These are phyloP conservation scores for Aplocera efformata DNA, from an alignment of 2,888 invertebrate species.

Conservation along the genomic window DNA sequence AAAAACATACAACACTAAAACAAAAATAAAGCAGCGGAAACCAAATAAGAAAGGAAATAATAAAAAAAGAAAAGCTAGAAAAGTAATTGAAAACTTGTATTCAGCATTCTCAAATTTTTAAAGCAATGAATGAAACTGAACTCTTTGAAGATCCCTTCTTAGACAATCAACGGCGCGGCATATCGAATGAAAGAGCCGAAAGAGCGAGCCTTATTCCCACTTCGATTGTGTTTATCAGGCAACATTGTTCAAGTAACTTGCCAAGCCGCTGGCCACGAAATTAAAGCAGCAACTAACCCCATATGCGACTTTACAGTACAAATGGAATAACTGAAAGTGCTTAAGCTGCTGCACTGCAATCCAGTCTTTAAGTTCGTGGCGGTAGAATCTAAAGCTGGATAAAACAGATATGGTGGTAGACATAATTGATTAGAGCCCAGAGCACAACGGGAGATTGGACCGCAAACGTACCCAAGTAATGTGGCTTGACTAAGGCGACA, in stretches of 20 bases:
- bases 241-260: conserved; percentile 8
- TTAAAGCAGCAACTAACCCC: conserved; percentile 17
- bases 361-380: neutral
- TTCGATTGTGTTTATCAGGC: too few species aligned
- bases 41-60: too few species aligned
- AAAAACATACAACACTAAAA: too few species aligned
- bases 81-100: too few species aligned
- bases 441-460: conserved; percentile 21
- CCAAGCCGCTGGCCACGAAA: conserved; percentile 20
- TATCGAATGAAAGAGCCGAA: too few species aligned
- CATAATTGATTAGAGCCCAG: conserved; percentile 38
- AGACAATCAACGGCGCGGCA: too few species aligned
- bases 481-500: conserved; percentile 28
- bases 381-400: conserved; percentile 12
- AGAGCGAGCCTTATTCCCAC: too few species aligned
- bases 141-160: too few species aligned
- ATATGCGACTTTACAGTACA: conserved; percentile 14
- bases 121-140: too few species aligned
- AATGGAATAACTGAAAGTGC: conserved; percentile 14
- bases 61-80: too few species aligned
- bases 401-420: neutral
- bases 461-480: conserved; percentile 30
- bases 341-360: neutral
- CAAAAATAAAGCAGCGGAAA: too few species aligned
- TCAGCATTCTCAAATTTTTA: too few species aligned